A percentile compares a stretch with the other conserved stretches of the same genome.
These are phyloP conservation scores for Protophormia terraenovae DNA, from an alignment of 2,888 invertebrate genomes.

Conservation along the genomic window DNA sequence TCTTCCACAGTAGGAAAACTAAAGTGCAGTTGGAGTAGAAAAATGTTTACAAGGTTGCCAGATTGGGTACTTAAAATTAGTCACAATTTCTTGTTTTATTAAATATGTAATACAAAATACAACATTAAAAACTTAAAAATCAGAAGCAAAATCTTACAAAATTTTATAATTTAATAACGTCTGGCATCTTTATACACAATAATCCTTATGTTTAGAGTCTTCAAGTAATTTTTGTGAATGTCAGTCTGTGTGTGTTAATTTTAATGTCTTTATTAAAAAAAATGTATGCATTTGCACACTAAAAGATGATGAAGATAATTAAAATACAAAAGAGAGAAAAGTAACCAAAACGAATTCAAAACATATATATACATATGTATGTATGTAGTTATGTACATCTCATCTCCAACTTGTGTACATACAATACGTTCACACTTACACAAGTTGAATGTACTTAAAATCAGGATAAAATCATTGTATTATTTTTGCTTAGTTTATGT, in stretches of 20 bases:
- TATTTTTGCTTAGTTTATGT: not conserved
- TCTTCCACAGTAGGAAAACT: not conserved
- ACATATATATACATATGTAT: no score
- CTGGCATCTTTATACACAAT: not conserved
- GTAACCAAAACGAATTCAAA: constrained; percentile 15
- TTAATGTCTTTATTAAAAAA: constrained; percentile 18
- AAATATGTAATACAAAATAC: no score
- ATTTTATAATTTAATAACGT: not conserved
- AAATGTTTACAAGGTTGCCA: not conserved
- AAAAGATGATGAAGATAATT: constrained; percentile 12
- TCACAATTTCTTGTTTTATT: no score
- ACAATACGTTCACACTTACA: constrained; percentile 10
- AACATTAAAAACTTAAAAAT: no score
- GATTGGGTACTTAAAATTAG: not conserved
- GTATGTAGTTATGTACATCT: not conserved
- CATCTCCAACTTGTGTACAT: not conserved
- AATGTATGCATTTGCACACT: constrained; percentile 33
- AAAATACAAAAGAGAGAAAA: constrained; percentile 30
- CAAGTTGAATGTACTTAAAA: constrained; percentile 36
- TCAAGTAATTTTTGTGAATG: not conserved
- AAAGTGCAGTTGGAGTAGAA: not conserved
- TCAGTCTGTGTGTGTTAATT: not conserved
- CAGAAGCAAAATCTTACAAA: no score
- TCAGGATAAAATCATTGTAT: constrained; percentile 33
- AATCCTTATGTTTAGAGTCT: not conserved